Conservation (phyloP, 2,113 vertebrate species). For the Datnioides undecimradiatus region DNA sequence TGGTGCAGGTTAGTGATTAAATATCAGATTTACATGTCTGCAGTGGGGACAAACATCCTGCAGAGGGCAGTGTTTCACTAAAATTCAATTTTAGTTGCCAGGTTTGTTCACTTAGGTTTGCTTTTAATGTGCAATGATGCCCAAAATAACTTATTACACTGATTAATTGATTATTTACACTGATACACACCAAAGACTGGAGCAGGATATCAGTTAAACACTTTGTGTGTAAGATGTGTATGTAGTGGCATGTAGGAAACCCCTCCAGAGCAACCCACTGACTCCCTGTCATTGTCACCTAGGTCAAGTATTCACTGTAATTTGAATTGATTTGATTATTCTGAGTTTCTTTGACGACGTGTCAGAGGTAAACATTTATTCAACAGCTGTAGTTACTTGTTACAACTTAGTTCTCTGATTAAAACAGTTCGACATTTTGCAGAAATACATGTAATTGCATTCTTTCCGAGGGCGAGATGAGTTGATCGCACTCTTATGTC, state of each 20-base stretch:
- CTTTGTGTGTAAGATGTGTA: no score
- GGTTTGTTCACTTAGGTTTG: neutral
- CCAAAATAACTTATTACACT: no score
- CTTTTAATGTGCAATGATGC: neutral
- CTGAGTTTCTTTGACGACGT: no score
- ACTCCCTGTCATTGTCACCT: neutral
- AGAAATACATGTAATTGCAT: neutral
- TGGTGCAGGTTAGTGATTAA: neutral
- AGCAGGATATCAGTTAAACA: no score
- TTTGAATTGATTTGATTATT: neutral
- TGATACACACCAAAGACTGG: neutral
- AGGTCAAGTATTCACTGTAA: neutral
- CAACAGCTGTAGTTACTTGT: neutral
- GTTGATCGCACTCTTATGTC: neutral
- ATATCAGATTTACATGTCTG: neutral
- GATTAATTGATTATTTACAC: no score
- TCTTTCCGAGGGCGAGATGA: neutral
- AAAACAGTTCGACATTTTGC: neutral
- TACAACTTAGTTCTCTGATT: neutral
- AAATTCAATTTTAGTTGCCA: neutral
- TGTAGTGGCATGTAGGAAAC: no score
- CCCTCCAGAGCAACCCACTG: neutral
- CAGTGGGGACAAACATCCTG: neutral
- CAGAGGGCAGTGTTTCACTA: slow-evolving; percentile 42
- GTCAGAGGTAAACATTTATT: neutral